Conservation (phyloP, 2,888 invertebrate species). For the Neoscelio sp. region DNA sequence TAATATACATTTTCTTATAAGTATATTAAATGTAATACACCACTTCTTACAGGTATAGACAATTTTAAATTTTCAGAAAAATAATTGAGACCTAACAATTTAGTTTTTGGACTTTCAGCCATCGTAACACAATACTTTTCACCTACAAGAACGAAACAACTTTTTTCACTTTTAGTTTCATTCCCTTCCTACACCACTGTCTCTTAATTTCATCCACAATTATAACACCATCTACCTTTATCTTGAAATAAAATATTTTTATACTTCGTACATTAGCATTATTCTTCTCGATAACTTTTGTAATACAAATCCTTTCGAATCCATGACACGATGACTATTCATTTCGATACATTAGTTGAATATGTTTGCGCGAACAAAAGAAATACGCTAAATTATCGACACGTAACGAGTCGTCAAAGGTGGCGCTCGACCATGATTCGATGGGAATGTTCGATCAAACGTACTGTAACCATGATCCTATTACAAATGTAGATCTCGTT, state of each 20-base stretch:
- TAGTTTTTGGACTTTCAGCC: no score
- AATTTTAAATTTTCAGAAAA: no score
- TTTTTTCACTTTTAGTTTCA: no score
- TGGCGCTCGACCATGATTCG: conserved; percentile 41
- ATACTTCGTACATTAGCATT: conserved; percentile 19
- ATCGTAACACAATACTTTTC: no score
- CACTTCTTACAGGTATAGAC: no score
- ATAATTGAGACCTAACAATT: no score
- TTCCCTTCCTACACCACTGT: no score
- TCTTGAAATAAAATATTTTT: conserved; percentile 20
- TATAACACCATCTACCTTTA: background rate
- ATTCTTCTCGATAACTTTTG: no score
- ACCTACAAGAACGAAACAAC: no score
- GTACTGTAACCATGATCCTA: conserved; percentile 45
- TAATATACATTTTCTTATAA: no score
- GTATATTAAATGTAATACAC: no score
- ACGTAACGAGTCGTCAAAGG: conserved; percentile 42
- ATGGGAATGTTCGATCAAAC: conserved; percentile 46
- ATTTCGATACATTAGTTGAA: conserved; percentile 38
- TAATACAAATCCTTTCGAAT: conserved; percentile 3
- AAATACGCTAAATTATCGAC: conserved; percentile 47
- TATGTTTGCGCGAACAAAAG: conserved; percentile 46
- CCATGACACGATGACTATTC: conserved; percentile 43
- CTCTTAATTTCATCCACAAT: no score
- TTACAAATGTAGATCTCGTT: conserved; percentile 33